Base-by-base conservation (phyloP, 2,797 vertebrate species). In the Gallirallus australis region DNA sequence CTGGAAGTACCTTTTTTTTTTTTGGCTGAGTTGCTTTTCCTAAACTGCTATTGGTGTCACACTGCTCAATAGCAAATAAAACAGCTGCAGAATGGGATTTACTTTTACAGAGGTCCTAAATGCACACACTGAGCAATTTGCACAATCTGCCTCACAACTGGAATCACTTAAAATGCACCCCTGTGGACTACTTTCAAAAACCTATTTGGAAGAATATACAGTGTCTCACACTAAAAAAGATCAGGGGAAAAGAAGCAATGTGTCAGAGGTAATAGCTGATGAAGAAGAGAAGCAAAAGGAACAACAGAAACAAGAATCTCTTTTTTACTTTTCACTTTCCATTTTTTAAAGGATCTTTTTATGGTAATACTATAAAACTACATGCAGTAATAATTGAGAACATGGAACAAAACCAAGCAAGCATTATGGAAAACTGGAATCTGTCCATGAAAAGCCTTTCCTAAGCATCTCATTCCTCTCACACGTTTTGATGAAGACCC, bases 111-210 rank as follows among this genome's bases (percentile, higher is more conserved):
- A 82, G 83, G 91, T 79, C 88, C 81, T 92, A 91, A 93, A 86
- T 47, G 91, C 88, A 93, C 86, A 82, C 87, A 76, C 84, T 54
- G 95, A 90, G 93, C 87, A 86, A 95, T 97, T 93, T 94, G 80
- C 95, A 97, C 96, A 94, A 94, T 96, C 93, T 96, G 95, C 94
- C 96, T 96, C 94, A 73, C 86, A 50, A 95, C 88, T 57, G 85
- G 91, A 90, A 68, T 82, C 37, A 0, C 80, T 89, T 85, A 54
- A 89, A 96, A 96, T 28, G 91, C 86, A 96, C 60, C 93, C 91
- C 91, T 52, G 71, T 68, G 81, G 93, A 71, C 94, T 54, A 61
- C 81, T 92, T 89, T 94, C 81, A 89, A 66, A 96, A 93, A 85
- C 64, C 90, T 64, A 77, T 94, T 94, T 94, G 93, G 86, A 92